These are phyloP conservation scores for Gobio occitaniae DNA, from an alignment of 2,797 vertebrate genomes.

Conservation along the genomic window DNA sequence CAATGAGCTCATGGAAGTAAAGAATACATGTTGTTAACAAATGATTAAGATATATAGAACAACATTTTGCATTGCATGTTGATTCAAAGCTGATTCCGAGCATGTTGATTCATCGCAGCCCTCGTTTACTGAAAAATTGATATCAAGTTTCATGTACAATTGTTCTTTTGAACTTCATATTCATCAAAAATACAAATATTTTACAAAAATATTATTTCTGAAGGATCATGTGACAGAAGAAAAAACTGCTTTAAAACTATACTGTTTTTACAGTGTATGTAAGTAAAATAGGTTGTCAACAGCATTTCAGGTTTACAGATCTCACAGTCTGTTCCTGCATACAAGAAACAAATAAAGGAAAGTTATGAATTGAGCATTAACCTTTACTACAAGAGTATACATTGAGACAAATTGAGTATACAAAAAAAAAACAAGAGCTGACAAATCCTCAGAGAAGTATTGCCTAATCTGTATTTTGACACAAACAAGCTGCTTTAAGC, in stretches of 20 bases:
- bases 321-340: not conserved
- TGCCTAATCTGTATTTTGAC: slow-evolving; percentile 18
- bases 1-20: too few species aligned
- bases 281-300: not conserved
- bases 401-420: slow-evolving; percentile 4
- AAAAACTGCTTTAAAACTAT: not conserved
- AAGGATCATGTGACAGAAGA: not conserved
- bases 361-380: slow-evolving; percentile 4
- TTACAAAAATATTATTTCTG: not conserved
- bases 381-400: not conserved
- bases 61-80: too few species aligned
- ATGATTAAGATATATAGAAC: too few species aligned
- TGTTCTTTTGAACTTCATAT: not conserved
- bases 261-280: not conserved
- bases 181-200: not conserved
- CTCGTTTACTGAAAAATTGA: not conserved
- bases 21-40: too few species aligned
- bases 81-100: too few species aligned
- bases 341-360: slow-evolving; percentile 2
- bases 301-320: not conserved
- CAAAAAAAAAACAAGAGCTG: not conserved
- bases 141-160: not conserved
- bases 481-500: slow-evolving; percentile 13
- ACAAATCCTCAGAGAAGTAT: slow-evolving; percentile 16
- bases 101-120: too few species aligned